Evolutionary conservation across 2,888 invertebrate genomes (phyloP), one percentile per base, ranked within the genome.

Genomic region (Vesta saturnalis): DNA sequence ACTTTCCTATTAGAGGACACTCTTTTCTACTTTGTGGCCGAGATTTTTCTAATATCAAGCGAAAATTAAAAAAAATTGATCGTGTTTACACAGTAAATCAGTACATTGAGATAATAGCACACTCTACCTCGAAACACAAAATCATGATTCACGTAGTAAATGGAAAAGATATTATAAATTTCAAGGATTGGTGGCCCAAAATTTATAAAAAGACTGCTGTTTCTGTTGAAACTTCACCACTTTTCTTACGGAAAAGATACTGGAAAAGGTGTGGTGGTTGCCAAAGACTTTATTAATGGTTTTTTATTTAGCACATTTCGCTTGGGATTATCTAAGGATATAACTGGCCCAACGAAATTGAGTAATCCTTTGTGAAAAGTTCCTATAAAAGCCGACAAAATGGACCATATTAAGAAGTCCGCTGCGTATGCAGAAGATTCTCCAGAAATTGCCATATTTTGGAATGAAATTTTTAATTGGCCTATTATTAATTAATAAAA

Each of bases 11-110:
- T 55, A 49, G 56, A 39, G 69, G 64, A 15, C 64, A 64, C 54
- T 72, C 69, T 15, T 72, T 64, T 54, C 55, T 72, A 54, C 69
- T 69, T 6, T 65, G 63, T 23, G 67, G 65, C 18, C 16, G 65
- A 19, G 55, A 67, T 52, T 72, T 72, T 63, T 64, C 61, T 10
- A 22, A 35, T 19, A 54, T 64, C 43, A 72, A 72, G 47, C 52
- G 70, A 19, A 56, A 56, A 19, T 18, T 65, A 55, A 57, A 49
- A 57, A 61, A 58, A n/a, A n/a, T n/a, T n/a, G n/a, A n/a, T n/a
- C n/a, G n/a, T n/a, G n/a, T n/a, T n/a, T n/a, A n/a, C n/a, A 62
- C 12, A 39, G 61, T 60, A 60, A 54, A 65, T 30, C 18, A 60
- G 30, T 65, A 65, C 18, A 16, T 60, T 14, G 46, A 65, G 35